Evolutionary conservation across 2,888 invertebrate species (phyloP).

Genomic region (Eilema depressum): DNA sequence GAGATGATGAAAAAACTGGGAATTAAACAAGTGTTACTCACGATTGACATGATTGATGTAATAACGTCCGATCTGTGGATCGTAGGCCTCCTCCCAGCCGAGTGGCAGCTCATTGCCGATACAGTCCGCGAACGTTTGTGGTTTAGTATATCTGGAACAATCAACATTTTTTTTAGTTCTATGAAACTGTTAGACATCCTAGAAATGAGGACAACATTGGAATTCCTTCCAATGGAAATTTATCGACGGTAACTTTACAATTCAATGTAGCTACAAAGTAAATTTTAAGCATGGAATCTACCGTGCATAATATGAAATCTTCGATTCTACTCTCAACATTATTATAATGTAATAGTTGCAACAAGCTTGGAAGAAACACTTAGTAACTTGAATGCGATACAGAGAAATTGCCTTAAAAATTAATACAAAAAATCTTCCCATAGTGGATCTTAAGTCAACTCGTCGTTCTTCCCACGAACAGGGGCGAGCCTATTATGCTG

Average conservation of each 20-base stretch:
- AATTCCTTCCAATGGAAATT: constrained; percentile 25
- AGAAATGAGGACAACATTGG: constrained; percentile 29
- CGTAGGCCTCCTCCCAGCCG: constrained; percentile 99
- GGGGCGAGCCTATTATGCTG: constrained; percentile 72
- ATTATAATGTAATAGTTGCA: neutral
- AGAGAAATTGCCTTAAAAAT: constrained; percentile 23
- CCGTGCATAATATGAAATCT: neutral
- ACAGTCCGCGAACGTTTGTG: constrained; percentile 98
- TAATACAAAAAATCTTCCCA: constrained; percentile 50
- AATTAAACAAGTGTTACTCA: constrained; percentile 86
- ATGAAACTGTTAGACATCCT: constrained; percentile 32
- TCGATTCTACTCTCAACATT: neutral
- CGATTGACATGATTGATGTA: constrained; percentile 99
- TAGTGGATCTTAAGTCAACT: constrained; percentile 50
- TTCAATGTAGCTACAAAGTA: neutral
- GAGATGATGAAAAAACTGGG: constrained; percentile 16
- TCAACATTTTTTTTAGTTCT: constrained; percentile 55
- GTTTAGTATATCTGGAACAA: constrained; percentile 96
- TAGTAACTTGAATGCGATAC: constrained; percentile 10
- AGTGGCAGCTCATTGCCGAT: constrained; percentile 98
- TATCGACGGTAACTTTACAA: constrained; percentile 6
- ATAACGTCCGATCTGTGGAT: constrained; percentile 97
- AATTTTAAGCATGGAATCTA: neutral
- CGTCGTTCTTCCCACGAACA: constrained; percentile 73
- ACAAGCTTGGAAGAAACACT: neutral